phyloP scores from a whole-genome alignment of 35 echinoderm and acorn worm genomes.

The Antedon bifida region DNA sequence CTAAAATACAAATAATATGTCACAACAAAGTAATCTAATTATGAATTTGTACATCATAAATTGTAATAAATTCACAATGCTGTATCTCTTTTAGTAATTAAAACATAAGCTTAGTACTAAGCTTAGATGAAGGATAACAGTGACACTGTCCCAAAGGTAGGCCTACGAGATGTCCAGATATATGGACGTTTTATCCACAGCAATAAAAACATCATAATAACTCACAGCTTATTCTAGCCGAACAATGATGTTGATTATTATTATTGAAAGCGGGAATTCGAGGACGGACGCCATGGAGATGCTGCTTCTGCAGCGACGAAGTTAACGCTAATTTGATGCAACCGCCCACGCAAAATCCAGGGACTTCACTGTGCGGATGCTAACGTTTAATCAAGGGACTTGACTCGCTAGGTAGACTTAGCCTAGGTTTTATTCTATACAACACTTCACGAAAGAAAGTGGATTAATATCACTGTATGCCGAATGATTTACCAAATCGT shows the following conservation, averaged over 20 bases:
- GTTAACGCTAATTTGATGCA: neutral
- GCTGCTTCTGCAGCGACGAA: neutral
- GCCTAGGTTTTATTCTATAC: neutral
- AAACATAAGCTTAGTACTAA: neutral
- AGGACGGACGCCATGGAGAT: slow-evolving; percentile 1
- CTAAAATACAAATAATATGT: too few relatives aligned
- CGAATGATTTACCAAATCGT: neutral
- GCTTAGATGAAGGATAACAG: neutral
- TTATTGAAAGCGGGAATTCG: neutral
- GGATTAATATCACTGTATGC: neutral
- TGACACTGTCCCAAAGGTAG: neutral
- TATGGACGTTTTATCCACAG: neutral
- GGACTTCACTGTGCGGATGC: neutral
- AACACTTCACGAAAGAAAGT: neutral
- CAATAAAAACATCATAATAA: neutral
- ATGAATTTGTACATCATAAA: too few relatives aligned
- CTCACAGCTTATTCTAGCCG: neutral
- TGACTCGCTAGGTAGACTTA: neutral
- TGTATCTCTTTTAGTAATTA: neutral
- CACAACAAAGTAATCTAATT: too few relatives aligned
- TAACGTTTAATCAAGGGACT: neutral
- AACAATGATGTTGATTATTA: neutral
- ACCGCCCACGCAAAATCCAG: neutral
- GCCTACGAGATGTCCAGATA: neutral
- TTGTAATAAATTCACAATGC: neutral